A percentile compares a stretch with the other conserved stretches of the same genome.
phyloP scores from a whole-genome alignment of 2,113 vertebrate genomes.

The Alligator mississippiensis region DNA sequence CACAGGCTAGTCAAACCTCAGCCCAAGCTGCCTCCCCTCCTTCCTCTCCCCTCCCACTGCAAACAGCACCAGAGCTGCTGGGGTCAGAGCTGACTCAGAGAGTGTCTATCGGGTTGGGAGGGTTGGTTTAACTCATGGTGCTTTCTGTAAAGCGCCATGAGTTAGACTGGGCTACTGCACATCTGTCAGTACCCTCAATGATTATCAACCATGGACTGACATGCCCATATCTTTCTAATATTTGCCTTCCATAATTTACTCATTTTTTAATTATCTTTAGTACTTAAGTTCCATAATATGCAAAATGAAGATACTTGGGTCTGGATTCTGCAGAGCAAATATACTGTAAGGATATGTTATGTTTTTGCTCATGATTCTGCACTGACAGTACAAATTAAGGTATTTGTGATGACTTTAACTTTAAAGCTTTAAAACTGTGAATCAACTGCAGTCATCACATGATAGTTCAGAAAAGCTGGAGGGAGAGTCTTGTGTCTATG shows the following conservation, averaged over 20 bases:
- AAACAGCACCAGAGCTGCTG: too few species aligned
- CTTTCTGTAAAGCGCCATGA: too few species aligned
- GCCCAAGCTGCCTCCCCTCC: too few species aligned
- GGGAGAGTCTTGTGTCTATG: background rate
- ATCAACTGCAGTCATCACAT: background rate
- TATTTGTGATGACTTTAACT: background rate
- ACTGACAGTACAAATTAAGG: constrained; percentile 1
- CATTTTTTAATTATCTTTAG: background rate
- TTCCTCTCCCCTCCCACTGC: too few species aligned
- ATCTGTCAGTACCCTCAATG: background rate
- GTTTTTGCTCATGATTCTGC: background rate
- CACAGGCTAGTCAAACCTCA: too few species aligned
- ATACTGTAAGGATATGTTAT: constrained; percentile 1
- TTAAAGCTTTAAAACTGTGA: constrained; percentile 18
- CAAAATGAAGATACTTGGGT: background rate
- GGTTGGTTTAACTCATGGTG: too few species aligned
- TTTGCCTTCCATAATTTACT: constrained; percentile 8
- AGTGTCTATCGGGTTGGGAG: too few species aligned
- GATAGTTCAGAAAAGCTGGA: constrained; percentile 35
- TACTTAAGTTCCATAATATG: background rate
- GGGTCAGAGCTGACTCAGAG: too few species aligned
- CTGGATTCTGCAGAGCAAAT: constrained; percentile 12
- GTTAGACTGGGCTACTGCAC: too few species aligned
- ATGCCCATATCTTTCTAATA: background rate
- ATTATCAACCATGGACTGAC: background rate